phyloP scores from a whole-genome alignment of 2,797 vertebrate species.

The Sebastes umbrosus region DNA sequence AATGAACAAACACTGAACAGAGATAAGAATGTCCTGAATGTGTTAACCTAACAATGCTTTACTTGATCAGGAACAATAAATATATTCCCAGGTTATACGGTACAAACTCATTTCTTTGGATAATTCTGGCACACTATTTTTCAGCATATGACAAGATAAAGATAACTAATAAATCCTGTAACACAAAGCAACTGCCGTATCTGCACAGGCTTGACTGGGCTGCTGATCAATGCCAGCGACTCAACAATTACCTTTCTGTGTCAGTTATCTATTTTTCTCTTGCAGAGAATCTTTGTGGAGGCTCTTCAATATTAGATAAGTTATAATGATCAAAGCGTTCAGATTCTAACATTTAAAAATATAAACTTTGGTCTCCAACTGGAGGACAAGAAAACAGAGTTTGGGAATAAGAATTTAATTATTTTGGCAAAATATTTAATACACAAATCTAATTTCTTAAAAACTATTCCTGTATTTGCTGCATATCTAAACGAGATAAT shows the following conservation, averaged over 20 bases:
- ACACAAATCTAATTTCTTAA: background rate
- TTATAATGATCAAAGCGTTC: background rate
- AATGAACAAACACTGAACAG: slow-evolving; percentile 15
- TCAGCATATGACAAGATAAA: background rate
- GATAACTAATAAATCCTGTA: background rate
- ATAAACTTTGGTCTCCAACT: background rate
- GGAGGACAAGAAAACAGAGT: background rate
- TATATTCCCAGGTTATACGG: background rate
- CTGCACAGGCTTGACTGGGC: background rate
- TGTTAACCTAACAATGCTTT: background rate
- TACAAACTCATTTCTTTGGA: background rate
- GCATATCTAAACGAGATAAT: too few relatives aligned
- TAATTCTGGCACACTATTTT: background rate
- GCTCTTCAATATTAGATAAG: background rate
- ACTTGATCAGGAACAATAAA: background rate
- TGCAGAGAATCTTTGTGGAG: background rate
- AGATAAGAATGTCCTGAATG: slow-evolving; percentile 28
- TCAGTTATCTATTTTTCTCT: background rate
- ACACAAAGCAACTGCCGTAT: background rate
- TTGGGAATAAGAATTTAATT: background rate
- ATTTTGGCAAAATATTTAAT: background rate
- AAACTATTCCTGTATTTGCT: background rate
- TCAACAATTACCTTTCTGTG: background rate
- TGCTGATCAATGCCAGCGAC: background rate
- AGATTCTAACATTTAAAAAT: background rate